Evolutionary conservation across 92 coral and sea anemone genomes (phyloP).

Genomic region (Paramuricea clavata): DNA sequence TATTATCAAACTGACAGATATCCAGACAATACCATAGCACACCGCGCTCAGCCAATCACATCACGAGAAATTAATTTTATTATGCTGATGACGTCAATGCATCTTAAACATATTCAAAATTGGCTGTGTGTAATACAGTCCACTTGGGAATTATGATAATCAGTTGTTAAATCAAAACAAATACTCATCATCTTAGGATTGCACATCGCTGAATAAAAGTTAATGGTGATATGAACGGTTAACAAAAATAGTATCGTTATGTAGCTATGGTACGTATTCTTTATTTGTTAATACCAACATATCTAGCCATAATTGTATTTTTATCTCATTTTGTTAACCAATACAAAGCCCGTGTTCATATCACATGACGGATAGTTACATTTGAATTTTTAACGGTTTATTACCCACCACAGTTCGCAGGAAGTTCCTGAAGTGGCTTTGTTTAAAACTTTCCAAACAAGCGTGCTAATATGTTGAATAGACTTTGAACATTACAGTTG

Average conservation of each 20-base stretch:
- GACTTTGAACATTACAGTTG: background rate
- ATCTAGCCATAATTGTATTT: background rate
- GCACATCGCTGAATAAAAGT: background rate
- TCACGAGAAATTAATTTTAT: conserved; percentile 15
- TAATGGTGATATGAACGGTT: background rate
- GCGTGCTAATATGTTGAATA: background rate
- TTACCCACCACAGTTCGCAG: background rate
- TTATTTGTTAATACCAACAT: too few relatives aligned
- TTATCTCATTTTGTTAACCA: background rate
- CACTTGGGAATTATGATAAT: conserved; percentile 20
- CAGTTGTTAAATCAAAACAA: conserved; percentile 43
- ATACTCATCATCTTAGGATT: conserved; percentile 7
- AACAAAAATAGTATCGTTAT: background rate
- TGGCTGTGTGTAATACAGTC: conserved; percentile 27
- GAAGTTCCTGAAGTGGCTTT: conserved; percentile 12
- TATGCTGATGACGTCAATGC: conserved; percentile 44
- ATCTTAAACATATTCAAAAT: conserved; percentile 31
- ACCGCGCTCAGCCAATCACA: conserved; percentile 37
- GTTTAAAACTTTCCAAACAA: conserved; percentile 16
- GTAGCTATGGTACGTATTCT: background rate
- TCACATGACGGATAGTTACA: conserved; percentile 1
- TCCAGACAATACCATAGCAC: conserved; percentile 42
- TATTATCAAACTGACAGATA: conserved; percentile 46
- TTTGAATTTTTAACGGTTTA: background rate
- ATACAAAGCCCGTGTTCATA: background rate